Evolutionary conservation across 2,113 vertebrate species (phyloP).

Genomic region (Steatornis caripensis): DNA sequence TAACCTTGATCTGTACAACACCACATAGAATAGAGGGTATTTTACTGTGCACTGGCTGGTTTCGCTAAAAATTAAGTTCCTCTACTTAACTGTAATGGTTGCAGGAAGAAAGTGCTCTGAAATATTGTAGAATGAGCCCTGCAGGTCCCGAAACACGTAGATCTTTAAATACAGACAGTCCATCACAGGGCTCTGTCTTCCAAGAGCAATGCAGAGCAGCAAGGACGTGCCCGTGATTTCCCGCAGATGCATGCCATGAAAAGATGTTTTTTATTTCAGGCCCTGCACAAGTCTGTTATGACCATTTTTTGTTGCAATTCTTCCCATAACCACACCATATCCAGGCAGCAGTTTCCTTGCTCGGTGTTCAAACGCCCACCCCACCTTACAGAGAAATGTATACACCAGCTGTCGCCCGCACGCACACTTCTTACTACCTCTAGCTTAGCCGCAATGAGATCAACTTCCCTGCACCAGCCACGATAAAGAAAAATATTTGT

Average conservation of each 20-base stretch:
- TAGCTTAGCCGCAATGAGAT: neutral
- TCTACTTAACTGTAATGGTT: accelerated
- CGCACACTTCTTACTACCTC: neutral
- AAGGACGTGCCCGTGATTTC: neutral
- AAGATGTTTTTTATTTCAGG: neutral
- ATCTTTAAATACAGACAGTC: neutral
- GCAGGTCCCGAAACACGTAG: accelerated
- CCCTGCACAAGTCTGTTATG: neutral
- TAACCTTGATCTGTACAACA: neutral
- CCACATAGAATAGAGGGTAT: accelerated
- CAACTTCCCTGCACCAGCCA: neutral
- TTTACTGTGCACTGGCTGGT: neutral
- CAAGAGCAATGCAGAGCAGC: neutral
- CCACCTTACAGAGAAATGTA: neutral
- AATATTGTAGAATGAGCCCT: neutral
- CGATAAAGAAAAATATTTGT: neutral
- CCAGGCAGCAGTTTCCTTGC: neutral
- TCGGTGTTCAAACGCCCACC: too few species aligned
- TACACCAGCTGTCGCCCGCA: neutral
- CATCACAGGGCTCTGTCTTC: neutral
- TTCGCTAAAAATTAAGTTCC: neutral
- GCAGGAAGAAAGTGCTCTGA: neutral
- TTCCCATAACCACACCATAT: neutral
- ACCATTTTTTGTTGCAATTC: neutral
- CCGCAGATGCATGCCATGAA: neutral